These are phyloP conservation scores for Pelagia noctiluca DNA, from an alignment of 30 jellyfish, hydroid and myxozoan species.

Conservation along the genomic window DNA sequence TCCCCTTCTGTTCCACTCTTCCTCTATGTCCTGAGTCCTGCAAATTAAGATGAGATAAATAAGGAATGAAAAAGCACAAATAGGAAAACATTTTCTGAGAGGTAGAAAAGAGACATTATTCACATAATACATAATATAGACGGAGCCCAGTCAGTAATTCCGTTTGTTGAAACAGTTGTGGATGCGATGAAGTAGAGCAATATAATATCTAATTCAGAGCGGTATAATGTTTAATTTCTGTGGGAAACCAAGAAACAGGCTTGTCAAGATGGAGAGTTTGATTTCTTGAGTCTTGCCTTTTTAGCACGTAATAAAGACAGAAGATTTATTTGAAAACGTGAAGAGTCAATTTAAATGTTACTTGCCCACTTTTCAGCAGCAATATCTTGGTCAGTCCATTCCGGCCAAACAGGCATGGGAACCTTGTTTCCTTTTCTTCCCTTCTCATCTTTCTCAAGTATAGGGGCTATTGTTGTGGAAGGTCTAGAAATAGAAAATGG, in stretches of 20 bases:
- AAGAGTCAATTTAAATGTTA: no score
- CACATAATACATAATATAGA: no score
- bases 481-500: conserved; percentile 9
- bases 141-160: no score
- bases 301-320: no score
- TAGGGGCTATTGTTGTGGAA: conserved; percentile 63
- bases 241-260: no score
- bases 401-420: conserved; percentile 90
- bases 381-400: conserved; percentile 97
- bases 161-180: no score
- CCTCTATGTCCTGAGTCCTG: conserved; percentile 87
- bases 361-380: conserved; percentile 97
- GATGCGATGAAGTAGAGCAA: no score
- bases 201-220: no score
- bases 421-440: conserved; percentile 68
- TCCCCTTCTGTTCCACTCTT: conserved; percentile 75
- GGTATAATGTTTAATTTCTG: no score
- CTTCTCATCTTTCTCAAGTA: conserved; percentile 73
- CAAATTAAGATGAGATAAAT: neutral
- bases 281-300: no score
- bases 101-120: neutral
- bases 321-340: no score
- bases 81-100: neutral
- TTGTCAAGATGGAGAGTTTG: no score
- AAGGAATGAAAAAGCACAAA: neutral